phyloP scores from a whole-genome alignment of 2,797 vertebrate species.

The Coregonus sp. region DNA sequence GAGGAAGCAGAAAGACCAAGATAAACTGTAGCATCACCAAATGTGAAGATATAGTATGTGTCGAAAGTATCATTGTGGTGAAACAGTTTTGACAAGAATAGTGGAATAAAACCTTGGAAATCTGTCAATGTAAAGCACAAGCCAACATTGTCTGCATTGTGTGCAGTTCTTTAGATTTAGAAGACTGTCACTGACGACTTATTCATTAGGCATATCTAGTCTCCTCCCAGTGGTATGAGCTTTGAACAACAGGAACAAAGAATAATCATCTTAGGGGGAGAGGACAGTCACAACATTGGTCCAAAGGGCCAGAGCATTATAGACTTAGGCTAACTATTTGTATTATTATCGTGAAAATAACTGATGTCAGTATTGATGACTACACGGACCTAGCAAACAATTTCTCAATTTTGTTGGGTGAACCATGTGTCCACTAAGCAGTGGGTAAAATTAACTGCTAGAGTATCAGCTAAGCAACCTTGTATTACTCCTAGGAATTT shows the following conservation, averaged over 20 bases:
- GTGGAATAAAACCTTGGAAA: not conserved
- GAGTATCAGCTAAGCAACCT: too few relatives aligned
- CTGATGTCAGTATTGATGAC: not conserved
- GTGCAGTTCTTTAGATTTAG: not conserved
- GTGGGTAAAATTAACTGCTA: too few relatives aligned
- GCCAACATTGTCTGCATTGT: not conserved
- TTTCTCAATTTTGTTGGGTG: too few relatives aligned
- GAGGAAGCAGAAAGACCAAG: conserved; percentile 28
- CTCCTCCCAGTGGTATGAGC: conserved; percentile 12
- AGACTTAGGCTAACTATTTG: not conserved
- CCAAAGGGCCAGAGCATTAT: not conserved
- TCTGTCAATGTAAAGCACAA: not conserved
- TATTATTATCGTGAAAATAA: not conserved
- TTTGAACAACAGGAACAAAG: not conserved
- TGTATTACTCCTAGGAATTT: not conserved
- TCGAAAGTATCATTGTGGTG: not conserved
- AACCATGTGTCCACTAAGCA: too few relatives aligned
- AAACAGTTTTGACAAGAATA: not conserved
- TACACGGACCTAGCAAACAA: not conserved
- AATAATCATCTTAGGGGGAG: too few relatives aligned
- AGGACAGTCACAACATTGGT: not conserved
- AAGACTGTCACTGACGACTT: not conserved
- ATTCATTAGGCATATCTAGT: not conserved
- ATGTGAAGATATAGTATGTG: too few relatives aligned
- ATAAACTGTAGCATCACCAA: conserved; percentile 23